phyloP scores from a whole-genome alignment of 2,888 invertebrate genomes.

The Athrips mouffetella region DNA sequence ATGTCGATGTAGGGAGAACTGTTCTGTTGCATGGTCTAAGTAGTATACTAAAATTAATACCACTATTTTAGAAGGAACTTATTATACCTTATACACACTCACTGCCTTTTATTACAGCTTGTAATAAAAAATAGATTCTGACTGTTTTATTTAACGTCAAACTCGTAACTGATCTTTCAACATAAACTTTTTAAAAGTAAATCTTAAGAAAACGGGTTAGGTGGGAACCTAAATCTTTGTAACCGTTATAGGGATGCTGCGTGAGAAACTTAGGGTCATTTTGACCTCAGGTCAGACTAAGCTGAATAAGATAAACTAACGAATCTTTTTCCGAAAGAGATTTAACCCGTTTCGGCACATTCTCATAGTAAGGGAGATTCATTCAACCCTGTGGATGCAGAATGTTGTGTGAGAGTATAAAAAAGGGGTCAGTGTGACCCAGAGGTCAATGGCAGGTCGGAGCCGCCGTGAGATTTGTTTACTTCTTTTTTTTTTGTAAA shows the following conservation, averaged over 20 bases:
- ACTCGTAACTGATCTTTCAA: background rate
- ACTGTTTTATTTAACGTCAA: too few species aligned
- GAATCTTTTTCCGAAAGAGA: background rate
- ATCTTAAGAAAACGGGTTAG: slow-evolving; percentile 26
- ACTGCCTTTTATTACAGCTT: background rate
- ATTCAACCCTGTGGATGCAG: background rate
- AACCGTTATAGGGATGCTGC: slow-evolving; percentile 38
- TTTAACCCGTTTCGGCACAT: background rate
- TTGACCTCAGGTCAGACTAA: slow-evolving; percentile 49
- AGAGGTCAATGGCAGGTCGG: background rate
- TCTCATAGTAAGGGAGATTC: background rate
- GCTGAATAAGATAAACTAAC: background rate
- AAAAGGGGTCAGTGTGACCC: slow-evolving; percentile 11
- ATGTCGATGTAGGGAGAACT: too few species aligned
- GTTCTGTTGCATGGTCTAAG: too few species aligned
- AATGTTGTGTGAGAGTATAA: background rate
- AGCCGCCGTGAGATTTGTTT: background rate
- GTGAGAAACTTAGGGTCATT: slow-evolving; percentile 54
- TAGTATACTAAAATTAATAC: too few species aligned
- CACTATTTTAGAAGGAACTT: too few species aligned
- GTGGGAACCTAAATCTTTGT: slow-evolving; percentile 35
- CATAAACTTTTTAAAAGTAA: background rate
- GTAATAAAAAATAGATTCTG: background rate
- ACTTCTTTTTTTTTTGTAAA: background rate
- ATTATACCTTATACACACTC: too few species aligned